Evolutionary conservation across 2,113 vertebrate genomes (phyloP), one percentile per base, ranked within the genome.

Genomic region (Rhinogobius similis): DNA sequence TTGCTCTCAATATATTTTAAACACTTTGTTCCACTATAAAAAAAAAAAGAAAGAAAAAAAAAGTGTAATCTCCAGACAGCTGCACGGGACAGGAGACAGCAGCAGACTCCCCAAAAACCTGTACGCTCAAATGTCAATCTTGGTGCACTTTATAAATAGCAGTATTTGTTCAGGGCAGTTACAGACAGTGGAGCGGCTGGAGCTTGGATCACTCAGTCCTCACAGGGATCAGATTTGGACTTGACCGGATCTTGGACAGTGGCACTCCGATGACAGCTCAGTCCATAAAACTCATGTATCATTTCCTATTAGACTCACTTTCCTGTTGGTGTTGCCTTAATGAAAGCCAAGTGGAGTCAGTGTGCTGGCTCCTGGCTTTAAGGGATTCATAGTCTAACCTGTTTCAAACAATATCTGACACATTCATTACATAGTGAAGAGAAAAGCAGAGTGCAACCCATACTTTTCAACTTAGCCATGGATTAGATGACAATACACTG

Each of bases 131-230:
- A 90, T 88, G 91, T 83, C 82, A 89, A 82, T 79, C 61, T 67
- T 38, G 78, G 71, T 82, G 82, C 76, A 67, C 82, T 82, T 88
- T 93, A 92, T 92, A 93, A 94, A 92, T 93, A 94, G 87, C 76
- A 5, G 78, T 83, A 86, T 91, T 92, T 91, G 92, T 92, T 89
- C 87, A 78, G 68, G 83, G 70, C 65, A 73, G 85, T 72, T 85
- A 90, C 79, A 79, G 79, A 91, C 79, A 79, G 79, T 67, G 78
- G 74, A 66, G 59, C 55, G 78, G 71, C 63, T 62, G 55, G 64
- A 62, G 79, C 81, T 83, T 79, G 66, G 70, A 87, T 89, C 84
- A 73, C 67, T 62, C 73, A 58, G 87, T 86, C 87, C 87, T 86
- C 88, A 90, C 86, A 84, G 86, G 87, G 90, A 92, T 93, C 90